phyloP scores from a whole-genome alignment of 2,888 invertebrate species.

The Mycalesis mineus region DNA sequence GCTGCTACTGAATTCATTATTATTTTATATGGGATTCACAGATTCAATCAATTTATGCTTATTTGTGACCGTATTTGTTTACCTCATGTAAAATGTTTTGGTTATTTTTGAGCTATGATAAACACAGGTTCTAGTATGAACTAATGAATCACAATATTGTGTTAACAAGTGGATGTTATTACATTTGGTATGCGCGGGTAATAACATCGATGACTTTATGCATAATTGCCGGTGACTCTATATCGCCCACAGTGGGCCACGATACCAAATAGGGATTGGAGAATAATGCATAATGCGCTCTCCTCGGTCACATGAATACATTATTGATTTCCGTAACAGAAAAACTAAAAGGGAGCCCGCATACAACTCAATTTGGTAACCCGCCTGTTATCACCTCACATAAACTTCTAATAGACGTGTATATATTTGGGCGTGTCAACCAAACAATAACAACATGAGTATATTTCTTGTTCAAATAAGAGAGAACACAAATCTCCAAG shows the following conservation, averaged over 20 bases:
- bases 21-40: too few species aligned
- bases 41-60: neutral
- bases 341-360: constrained; percentile 51
- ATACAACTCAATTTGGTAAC: constrained; percentile 37
- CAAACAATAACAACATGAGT: too few species aligned
- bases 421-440: constrained; percentile 41
- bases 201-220: constrained; percentile 13
- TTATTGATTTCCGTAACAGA: constrained; percentile 55
- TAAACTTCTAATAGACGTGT: constrained; percentile 27
- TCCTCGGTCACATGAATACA: constrained; percentile 53
- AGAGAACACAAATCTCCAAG: too few species aligned
- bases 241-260: constrained; percentile 50
- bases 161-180: neutral
- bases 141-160: neutral
- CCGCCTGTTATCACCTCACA: constrained; percentile 37
- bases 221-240: constrained; percentile 45
- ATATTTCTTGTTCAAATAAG: too few species aligned
- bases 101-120: neutral
- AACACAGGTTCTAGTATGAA: neutral
- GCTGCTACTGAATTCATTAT: too few species aligned
- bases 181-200: neutral
- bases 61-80: neutral
- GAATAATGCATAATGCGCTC: constrained; percentile 38
- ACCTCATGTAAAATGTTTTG: neutral
- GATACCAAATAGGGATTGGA: constrained; percentile 50